Evolutionary conservation across 35 echinoderm and acorn worm genomes (phyloP).

Genomic region (Patiria miniata): DNA sequence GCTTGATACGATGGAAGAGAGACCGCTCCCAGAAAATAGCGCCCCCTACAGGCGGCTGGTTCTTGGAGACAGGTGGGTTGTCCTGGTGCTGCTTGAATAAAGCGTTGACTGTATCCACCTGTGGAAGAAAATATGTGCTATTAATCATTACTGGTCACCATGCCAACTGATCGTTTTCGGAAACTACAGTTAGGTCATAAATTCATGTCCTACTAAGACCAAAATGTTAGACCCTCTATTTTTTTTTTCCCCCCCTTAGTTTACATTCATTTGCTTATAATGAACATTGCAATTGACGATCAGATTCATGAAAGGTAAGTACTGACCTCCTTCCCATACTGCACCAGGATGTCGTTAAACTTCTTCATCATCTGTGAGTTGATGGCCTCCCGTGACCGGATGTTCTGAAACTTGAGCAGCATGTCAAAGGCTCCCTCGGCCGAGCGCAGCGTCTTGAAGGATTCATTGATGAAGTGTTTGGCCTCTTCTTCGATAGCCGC

Average conservation of each 20-base stretch:
- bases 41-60: conserved; percentile 92
- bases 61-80: conserved; percentile 97
- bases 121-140: background rate
- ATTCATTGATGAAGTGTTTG: conserved; percentile 99
- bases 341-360: conserved; percentile 97
- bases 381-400: conserved; percentile 93
- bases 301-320: too few relatives aligned
- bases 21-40: conserved; percentile 97
- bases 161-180: too few relatives aligned
- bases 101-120: conserved; percentile 96
- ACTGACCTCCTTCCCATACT: conserved; percentile 99
- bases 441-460: conserved; percentile 95
- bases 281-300: too few relatives aligned
- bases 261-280: too few relatives aligned
- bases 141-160: too few relatives aligned
- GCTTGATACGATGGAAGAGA: conserved; percentile 92
- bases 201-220: too few relatives aligned
- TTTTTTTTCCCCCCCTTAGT: too few relatives aligned
- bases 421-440: conserved; percentile 95
- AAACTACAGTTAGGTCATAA: too few relatives aligned
- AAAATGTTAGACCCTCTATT: too few relatives aligned
- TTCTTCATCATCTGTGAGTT: conserved; percentile 99
- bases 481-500: conserved; percentile 97
- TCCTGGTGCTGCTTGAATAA: conserved; percentile 92
- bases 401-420: conserved; percentile 94